Evolutionary conservation across 2,113 vertebrate species (phyloP), one percentile per base, ranked within the genome.

Genomic region (Dendropsophus ebraccatus): DNA sequence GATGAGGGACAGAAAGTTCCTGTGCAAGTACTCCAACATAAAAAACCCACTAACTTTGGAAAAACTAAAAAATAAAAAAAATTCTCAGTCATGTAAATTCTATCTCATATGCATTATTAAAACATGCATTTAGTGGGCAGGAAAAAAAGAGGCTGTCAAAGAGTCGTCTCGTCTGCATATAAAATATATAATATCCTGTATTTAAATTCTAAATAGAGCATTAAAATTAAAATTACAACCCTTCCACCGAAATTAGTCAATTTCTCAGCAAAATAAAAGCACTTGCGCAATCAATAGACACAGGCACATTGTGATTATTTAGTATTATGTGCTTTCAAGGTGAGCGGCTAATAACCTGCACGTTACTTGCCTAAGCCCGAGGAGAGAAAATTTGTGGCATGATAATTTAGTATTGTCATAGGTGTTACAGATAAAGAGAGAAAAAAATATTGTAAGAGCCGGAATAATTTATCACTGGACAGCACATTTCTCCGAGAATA

Each of bases 271-370:
- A 80, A 80, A 41, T 41, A 80, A 79, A 90, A 82, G 35, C 52
- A 69, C 62, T 49, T 70, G 23, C 17, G 60, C 49, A 87, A 82
- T 90, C 91, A 91, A 90, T 67, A 88, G 87, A 72, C 32, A 52
- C 60, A 56, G 84, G 87, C 85, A 83, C 37, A 37, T 88, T 23
- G 77, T 35, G 72, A 87, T 86, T 89, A 86, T 91, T 93, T 89
- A 91, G 73, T 84, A 90, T 90, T 92, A 89, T 89, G 88, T 86
- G 92, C 89, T 91, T 91, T 93, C 92, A 93, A 94, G 90, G 90
- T 89, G 89, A 94, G 86, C 41, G 62, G 87, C 88, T 91, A 93
- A 91, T 91, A 91, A 90, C 87, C 70, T 88, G 88, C 78, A 85
- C 88, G 88, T 88, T 89, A 86, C 81, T 87, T 90, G 77, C 83